Base-by-base conservation (phyloP, 2,888 invertebrate genomes). In the Dione juno region DNA sequence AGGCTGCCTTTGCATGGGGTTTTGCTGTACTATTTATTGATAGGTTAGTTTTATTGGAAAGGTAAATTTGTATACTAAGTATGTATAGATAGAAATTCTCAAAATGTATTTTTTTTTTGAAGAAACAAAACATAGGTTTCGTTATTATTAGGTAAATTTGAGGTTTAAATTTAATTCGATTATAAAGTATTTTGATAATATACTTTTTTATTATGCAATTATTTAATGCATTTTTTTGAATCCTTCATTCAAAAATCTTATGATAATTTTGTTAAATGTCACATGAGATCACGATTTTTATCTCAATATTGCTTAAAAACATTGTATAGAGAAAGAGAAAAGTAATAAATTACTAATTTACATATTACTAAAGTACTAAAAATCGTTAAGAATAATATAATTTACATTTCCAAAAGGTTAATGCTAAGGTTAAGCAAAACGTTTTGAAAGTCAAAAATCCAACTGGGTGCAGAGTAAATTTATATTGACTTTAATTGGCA, bases 1-100 rank as follows among this genome's bases (percentile, higher is more conserved):
- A 66, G 72, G 72, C 73, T 66, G 67, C 73, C 69, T 68, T 72
- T 67, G 35, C n/a, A 61, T 35, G n/a, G n/a, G 61, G 5, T 10
- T 14, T 21, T 43, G 13, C 3, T 11, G 6, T 1, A 6, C 16
- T 16, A 11, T 54, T 37, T 54, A 28, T 54, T 37, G 35, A 54
- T 54, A 35, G 53, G 10, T 35, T 35, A 9, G 54, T 54, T 37
- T 54, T 54, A 9, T 37, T n/a, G n/a, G 14, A n/a, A 2, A n/a
- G n/a, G 5, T 3, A 3, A 37, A 54, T n/a, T 37, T 54, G 5
- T 54, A 9, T 54, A 28, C 28, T 28, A 28, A 3, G 28, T 3
- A 6, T 37, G 37, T 7, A n/a, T n/a, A n/a, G 28, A 16, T 1
- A 2, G 10, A 0, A 35, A 8, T 53, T 48, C 3, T 8, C 1